Percentiles rank a stretch among this genome's conserved stretches.
These are phyloP conservation scores for Bufotes viridis DNA, from an alignment of 2,797 vertebrate genomes.

Conservation along the genomic window DNA sequence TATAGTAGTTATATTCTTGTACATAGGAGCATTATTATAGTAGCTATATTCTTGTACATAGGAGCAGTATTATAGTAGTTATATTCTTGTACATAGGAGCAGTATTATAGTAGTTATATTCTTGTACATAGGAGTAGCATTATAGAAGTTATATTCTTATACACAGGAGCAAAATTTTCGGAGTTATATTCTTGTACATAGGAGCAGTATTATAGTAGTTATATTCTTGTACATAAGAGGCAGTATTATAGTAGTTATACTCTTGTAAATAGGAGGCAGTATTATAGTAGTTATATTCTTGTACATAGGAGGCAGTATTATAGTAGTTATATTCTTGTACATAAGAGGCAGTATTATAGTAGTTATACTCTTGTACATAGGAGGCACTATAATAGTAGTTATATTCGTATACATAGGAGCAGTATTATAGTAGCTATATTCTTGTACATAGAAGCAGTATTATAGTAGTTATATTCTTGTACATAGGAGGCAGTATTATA, in stretches of 20 bases:
- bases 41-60: slow-evolving; percentile 1
- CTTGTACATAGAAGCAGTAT: background rate
- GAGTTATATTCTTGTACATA: too few species aligned
- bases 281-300: too few species aligned
- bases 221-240: too few species aligned
- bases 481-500: background rate
- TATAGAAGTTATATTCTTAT: background rate
- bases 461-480: slow-evolving; percentile 1
- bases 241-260: too few species aligned
- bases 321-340: too few species aligned
- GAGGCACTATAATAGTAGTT: background rate
- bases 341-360: too few species aligned
- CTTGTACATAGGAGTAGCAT: background rate
- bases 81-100: background rate
- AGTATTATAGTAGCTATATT: background rate
- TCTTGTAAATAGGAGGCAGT: too few species aligned
- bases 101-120: slow-evolving; percentile 2
- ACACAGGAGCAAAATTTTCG: too few species aligned
- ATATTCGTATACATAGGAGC: background rate
- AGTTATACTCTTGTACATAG: too few species aligned
- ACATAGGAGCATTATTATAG: background rate
- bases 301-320: too few species aligned
- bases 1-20: slow-evolving; percentile 8
- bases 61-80: background rate
- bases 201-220: too few species aligned